phyloP scores from a whole-genome alignment of 2,888 invertebrate genomes.

The Tetanocera ferruginea region DNA sequence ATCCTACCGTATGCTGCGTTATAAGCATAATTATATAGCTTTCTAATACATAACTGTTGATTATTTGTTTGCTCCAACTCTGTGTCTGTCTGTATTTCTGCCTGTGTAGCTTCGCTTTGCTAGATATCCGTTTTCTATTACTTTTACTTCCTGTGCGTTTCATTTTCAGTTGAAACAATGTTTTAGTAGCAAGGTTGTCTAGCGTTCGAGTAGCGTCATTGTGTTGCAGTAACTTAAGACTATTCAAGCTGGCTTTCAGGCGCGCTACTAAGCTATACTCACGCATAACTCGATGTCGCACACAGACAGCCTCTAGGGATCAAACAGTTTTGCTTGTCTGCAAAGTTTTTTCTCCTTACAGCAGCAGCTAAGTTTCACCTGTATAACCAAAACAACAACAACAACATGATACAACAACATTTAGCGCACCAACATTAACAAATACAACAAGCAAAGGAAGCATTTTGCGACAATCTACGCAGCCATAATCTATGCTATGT shows the following conservation, averaged over 20 bases:
- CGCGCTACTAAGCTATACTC: conserved; percentile 2
- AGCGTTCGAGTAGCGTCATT: neutral
- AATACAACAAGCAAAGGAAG: neutral
- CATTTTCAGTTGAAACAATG: neutral
- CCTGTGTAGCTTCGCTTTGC: neutral
- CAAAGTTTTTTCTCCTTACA: conserved; percentile 50
- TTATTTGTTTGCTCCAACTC: too few species aligned
- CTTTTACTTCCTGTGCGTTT: neutral
- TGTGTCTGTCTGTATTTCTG: neutral
- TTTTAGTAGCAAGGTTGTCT: neutral
- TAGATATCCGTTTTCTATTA: neutral
- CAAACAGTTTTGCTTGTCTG: conserved; percentile 51
- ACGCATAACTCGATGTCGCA: conserved; percentile 24
- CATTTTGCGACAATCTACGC: conserved; percentile 17
- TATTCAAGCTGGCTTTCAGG: neutral
- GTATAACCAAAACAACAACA: conserved; percentile 3
- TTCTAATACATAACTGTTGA: conserved; percentile 13
- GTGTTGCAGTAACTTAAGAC: neutral
- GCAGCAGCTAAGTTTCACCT: neutral
- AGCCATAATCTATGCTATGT: neutral
- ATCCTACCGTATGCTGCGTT: neutral
- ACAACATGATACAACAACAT: conserved; percentile 7
- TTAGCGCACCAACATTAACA: neutral
- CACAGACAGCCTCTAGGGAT: conserved; percentile 47
- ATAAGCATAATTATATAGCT: conserved; percentile 12